phyloP scores from a whole-genome alignment of 2,797 vertebrate species.

The Lophura swinhoii region DNA sequence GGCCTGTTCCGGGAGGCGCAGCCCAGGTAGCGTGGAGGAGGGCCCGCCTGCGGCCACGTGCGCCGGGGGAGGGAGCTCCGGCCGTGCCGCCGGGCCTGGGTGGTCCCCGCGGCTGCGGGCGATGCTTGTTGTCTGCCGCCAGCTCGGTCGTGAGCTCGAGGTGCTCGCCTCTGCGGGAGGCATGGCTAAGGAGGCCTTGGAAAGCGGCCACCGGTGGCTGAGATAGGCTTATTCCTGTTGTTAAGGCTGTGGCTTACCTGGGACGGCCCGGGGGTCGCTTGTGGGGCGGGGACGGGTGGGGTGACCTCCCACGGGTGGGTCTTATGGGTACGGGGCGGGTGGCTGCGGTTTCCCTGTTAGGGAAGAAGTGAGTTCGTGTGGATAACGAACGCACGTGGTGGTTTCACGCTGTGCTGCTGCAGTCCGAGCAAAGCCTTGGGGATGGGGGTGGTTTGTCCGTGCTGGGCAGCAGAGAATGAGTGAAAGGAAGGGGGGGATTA shows the following conservation, averaged over 20 bases:
- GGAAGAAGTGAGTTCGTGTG: not conserved
- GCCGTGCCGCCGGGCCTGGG: not conserved
- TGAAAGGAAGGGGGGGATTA: not conserved
- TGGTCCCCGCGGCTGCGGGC: not conserved
- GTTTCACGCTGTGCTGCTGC: not conserved
- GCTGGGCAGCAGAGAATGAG: not conserved
- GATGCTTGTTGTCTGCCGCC: rapidly evolving
- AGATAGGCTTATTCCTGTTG: not conserved
- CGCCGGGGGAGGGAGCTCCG: not conserved
- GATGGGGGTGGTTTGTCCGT: rapidly evolving
- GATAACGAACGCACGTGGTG: rapidly evolving
- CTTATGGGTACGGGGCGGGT: not conserved
- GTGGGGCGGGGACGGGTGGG: not conserved
- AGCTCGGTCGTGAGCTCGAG: rapidly evolving
- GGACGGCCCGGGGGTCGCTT: not conserved
- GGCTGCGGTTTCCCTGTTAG: not conserved
- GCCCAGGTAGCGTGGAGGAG: slow-evolving; percentile 56
- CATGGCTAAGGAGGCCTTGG: rapidly evolving
- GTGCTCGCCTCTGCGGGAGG: not conserved
- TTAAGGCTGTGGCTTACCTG: not conserved
- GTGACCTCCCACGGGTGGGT: not conserved
- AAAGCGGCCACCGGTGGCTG: not conserved
- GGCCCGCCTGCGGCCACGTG: not conserved
- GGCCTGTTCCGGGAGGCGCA: slow-evolving; percentile 44
- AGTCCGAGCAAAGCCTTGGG: not conserved